Evolutionary conservation across 2,888 invertebrate species (phyloP), one percentile per base, ranked within the genome.

Genomic region (Plagodis dolabraria): DNA sequence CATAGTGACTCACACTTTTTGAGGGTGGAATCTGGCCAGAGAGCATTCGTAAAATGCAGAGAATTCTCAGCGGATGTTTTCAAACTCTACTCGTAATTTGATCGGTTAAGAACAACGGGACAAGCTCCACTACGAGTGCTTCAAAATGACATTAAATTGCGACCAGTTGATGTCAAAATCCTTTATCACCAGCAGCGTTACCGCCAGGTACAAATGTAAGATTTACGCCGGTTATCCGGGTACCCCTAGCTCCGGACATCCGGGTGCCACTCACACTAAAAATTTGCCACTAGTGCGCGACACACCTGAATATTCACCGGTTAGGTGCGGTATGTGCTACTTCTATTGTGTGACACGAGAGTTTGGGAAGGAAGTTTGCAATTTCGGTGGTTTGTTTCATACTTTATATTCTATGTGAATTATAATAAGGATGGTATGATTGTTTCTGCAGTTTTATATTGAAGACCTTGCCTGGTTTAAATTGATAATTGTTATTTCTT

Each of bases 161-260:
- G 22, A 22, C 22, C 22, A 22, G 4, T 22, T 22, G 4, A 22
- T 1, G 22, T 22, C 47, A 58, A 44, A 63, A 58, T 68, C 74
- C 66, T 64, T 8, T 0, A 9, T 56, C 9, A 0, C 75, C 63
- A 64, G 49, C 66, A 22, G 40, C 50, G 70, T 80, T 88, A 80
- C 87, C 46, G 53, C 51, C 69, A 61, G 65, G 75, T 77, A 80
- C 83, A 83, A 89, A 91, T 84, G 88, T 88, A 87, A 91, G 88
- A 91, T 90, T 90, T 89, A 91, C 89, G 79, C 86, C 79, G 87
- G 86, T 83, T 83, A 89, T 89, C 91, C 91, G 89, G 87, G 83
- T 45, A 53, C 36, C 38, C 77, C 69, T 69, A 76, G 76, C 79
- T 72, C 64, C 69, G 83, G 88, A 89, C 75, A 74, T 89, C 89